Base-by-base conservation (phyloP, 2,888 invertebrate species). In the Nebria salina region DNA sequence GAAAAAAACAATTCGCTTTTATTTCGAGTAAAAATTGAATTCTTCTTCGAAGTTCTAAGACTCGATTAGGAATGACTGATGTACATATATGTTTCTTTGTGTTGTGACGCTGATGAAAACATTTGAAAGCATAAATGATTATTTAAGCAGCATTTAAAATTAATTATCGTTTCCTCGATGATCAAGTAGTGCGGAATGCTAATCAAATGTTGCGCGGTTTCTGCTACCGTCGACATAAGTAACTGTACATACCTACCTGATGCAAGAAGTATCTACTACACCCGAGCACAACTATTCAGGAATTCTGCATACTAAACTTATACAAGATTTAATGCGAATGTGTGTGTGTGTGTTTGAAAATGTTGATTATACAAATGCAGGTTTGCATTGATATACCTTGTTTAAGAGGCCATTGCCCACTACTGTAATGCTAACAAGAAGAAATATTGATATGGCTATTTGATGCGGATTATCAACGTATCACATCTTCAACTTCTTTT, bases 301-400 rank as follows among this genome's bases (percentile, higher is more conserved):
- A 54, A 54, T 54, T 54, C 54, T 54, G 54, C 54, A 54, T 66
- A 15, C 66, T 66, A 25, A 66, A 15, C 66, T 66, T 15, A 66
- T 66, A 66, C 25, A 66, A 25, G 25, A 66, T 66, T 66, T 66
- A 25, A 66, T 66, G 66, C 25, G 66, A 25, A 25, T 66, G 66
- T 25, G 66, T 20, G 20, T 20, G 20, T 20, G 20, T 66, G 66
- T 78, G 78, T 68, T 76, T 70, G 76, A 76, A 76, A 76, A 76
- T 76, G 74, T 74, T 80, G 75, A 80, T 80, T 80, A 80, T 70
- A 80, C 75, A 80, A 75, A 80, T 80, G 70, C 80, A 41, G 15
- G 75, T 68, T 66, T 80, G 80, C 75, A 80, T 80, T 80, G 80
- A 80, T 80, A 80, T 75, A 68, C 75, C 54, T 75, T 80, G 80